Evolutionary conservation across 2,797 vertebrate species (phyloP).

Genomic region (Petrocephalus schoutedeni): DNA sequence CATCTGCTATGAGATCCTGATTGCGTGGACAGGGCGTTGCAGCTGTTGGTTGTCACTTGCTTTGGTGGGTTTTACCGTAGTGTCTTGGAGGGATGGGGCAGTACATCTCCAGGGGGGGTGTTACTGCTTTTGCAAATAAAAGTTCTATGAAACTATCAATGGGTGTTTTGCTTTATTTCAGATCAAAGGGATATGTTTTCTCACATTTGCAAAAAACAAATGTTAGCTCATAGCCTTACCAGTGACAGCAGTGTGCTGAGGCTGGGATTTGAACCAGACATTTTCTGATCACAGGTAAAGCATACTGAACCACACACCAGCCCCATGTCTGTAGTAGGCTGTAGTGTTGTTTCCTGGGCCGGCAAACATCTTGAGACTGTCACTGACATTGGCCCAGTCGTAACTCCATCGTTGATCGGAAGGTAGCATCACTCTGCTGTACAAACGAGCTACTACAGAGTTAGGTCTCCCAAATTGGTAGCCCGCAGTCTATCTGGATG

Average conservation of each 20-base stretch:
- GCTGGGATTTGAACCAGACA: background rate
- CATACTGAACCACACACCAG: background rate
- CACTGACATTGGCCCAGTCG: background rate
- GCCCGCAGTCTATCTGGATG: background rate
- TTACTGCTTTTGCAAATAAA: conserved; percentile 48
- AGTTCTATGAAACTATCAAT: conserved; percentile 33
- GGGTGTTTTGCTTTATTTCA: background rate
- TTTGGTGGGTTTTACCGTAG: background rate
- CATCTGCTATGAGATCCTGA: background rate
- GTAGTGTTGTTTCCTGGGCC: background rate
- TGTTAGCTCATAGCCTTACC: background rate
- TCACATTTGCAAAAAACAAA: background rate
- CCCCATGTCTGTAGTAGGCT: background rate
- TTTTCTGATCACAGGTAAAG: background rate
- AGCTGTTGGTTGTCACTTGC: background rate
- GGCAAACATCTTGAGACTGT: background rate
- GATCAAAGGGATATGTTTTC: background rate
- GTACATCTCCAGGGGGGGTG: conserved; percentile 38
- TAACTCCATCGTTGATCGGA: background rate
- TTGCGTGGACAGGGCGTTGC: background rate
- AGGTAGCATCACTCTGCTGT: background rate
- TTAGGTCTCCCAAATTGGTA: background rate
- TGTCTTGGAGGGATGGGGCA: conserved; percentile 10
- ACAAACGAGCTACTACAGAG: background rate
- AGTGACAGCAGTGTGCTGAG: background rate